phyloP scores from a whole-genome alignment of 2,113 vertebrate genomes.

The Loxodonta africana region DNA sequence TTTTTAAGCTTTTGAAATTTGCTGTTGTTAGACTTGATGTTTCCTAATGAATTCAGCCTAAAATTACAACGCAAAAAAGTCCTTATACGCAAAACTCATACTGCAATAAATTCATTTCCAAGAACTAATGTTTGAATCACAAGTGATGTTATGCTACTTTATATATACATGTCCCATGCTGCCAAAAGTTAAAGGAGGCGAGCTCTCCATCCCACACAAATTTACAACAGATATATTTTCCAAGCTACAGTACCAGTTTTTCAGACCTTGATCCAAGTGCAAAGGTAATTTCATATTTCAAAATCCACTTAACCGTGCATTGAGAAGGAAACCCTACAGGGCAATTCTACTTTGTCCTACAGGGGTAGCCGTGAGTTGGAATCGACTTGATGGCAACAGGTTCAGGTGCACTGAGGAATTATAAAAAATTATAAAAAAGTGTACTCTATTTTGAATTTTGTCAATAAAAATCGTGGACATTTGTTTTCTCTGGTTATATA shows the following conservation, averaged over 20 bases:
- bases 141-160: background rate
- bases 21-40: background rate
- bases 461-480: too few relatives aligned
- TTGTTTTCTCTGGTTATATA: too few relatives aligned
- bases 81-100: background rate
- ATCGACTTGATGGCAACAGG: too few relatives aligned
- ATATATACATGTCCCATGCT: background rate
- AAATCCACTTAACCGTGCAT: too few relatives aligned
- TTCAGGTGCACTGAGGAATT: too few relatives aligned
- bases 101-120: background rate
- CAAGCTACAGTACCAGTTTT: too few relatives aligned
- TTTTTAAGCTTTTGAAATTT: background rate
- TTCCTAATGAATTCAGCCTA: conserved; percentile 36
- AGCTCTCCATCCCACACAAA: background rate
- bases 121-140: background rate
- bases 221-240: background rate
- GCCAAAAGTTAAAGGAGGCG: background rate
- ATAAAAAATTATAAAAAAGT: background rate
- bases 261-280: too few relatives aligned
- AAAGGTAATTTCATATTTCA: too few relatives aligned
- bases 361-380: too few relatives aligned
- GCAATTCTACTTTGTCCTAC: too few relatives aligned
- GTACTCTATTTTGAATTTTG: background rate
- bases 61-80: background rate
- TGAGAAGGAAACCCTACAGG: too few relatives aligned